Conservation (phyloP, 2,888 invertebrate genomes). For the Deilephila elpenor region DNA sequence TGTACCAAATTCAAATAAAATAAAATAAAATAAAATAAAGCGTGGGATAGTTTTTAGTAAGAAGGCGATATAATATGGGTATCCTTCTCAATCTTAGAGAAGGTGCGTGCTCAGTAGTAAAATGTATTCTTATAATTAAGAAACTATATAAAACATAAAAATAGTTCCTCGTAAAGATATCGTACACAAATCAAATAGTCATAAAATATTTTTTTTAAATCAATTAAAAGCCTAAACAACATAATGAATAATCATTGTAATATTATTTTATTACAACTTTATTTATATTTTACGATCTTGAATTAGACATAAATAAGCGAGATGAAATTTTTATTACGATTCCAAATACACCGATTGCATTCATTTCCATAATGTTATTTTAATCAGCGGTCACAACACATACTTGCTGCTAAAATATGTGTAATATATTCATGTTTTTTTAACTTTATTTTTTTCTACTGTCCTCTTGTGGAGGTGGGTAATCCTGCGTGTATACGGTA, state of each 20-base stretch:
- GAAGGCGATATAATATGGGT: too few species aligned
- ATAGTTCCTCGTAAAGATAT: background rate
- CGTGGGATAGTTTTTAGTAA: too few species aligned
- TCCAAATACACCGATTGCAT: conserved; percentile 10
- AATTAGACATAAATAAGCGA: conserved; percentile 38
- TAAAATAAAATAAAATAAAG: too few species aligned
- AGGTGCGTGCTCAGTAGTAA: too few species aligned
- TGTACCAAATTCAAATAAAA: too few species aligned
- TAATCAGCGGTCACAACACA: conserved; percentile 24
- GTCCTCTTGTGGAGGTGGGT: too few species aligned
- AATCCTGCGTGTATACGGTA: background rate
- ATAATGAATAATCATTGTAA: conserved; percentile 34
- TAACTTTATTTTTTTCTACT: background rate
- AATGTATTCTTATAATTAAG: too few species aligned
- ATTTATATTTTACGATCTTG: conserved; percentile 37
- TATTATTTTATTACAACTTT: conserved; percentile 40
- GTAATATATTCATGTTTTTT: conserved; percentile 1
- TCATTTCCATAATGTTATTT: conserved; percentile 18
- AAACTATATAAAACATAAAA: background rate
- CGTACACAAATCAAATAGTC: background rate
- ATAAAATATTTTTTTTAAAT: conserved; percentile 9
- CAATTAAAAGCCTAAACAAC: conserved; percentile 36
- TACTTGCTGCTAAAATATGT: background rate
- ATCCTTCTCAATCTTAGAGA: too few species aligned
- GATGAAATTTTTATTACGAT: conserved; percentile 36